Evolutionary conservation across 1,140 invertebrate species (phyloP).

Genomic region (Tetramorium parvispinum): DNA sequence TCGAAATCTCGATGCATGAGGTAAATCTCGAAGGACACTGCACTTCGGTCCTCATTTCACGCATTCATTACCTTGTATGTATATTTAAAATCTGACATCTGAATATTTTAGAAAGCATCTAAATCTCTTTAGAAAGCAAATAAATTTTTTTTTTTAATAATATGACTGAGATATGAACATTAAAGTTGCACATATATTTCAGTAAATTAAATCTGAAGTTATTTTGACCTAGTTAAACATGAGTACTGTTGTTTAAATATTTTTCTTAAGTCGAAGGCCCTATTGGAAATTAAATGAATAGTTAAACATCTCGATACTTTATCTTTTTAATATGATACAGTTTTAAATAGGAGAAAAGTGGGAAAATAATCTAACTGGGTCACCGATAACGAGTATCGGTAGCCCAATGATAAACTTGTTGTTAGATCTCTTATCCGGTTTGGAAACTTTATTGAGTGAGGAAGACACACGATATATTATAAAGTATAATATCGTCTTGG

Average conservation of each 20-base stretch:
- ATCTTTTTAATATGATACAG: background rate
- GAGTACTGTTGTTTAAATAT: background rate
- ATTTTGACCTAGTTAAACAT: background rate
- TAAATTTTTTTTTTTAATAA: background rate
- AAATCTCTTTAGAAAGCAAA: background rate
- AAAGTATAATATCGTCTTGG: conserved; percentile 34
- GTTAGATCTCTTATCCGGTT: conserved; percentile 13
- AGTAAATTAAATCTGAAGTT: background rate
- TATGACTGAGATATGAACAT: background rate
- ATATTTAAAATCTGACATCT: background rate
- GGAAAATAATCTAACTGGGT: background rate
- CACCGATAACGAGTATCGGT: background rate
- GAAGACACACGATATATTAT: background rate
- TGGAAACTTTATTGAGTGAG: conserved; percentile 10
- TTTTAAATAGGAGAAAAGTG: background rate
- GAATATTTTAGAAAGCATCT: background rate
- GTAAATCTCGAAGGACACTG: background rate
- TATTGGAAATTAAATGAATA: background rate
- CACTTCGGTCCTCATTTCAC: background rate
- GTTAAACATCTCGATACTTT: background rate
- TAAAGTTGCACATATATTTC: background rate
- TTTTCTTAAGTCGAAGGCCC: background rate
- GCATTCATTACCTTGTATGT: background rate
- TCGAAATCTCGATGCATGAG: background rate
- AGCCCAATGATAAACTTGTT: background rate